A percentile compares a stretch with the other conserved stretches of the same genome.
Evolutionary conservation across 2,113 vertebrate genomes (phyloP).

Genomic region (Ancistrus triradiatus): DNA sequence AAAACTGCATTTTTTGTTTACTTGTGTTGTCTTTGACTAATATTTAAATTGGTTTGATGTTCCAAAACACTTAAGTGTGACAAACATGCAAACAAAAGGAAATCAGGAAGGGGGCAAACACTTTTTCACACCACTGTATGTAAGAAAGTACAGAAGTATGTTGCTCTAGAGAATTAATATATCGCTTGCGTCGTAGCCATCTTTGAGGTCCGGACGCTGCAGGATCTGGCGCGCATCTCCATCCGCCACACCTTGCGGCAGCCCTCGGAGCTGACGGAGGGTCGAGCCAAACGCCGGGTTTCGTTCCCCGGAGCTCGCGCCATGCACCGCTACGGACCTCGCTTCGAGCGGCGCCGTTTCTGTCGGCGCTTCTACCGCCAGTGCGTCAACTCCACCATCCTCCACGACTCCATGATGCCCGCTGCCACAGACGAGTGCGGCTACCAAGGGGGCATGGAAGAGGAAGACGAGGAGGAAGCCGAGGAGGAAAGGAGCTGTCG

Average conservation of each 20-base stretch:
- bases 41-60: too few species aligned
- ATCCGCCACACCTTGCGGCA: constrained; percentile 87
- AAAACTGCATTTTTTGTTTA: too few species aligned
- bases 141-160: too few species aligned
- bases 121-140: too few species aligned
- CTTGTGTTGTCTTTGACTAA: too few species aligned
- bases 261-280: constrained; percentile 51
- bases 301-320: constrained; percentile 51
- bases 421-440: constrained; percentile 63
- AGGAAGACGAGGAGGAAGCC: constrained; percentile 40
- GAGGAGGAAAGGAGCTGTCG: constrained; percentile 30
- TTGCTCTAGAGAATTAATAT: too few species aligned
- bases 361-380: constrained; percentile 81
- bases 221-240: constrained; percentile 87
- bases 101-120: too few species aligned
- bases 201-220: constrained; percentile 81
- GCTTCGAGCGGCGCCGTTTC: constrained; percentile 80
- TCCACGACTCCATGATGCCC: constrained; percentile 73
- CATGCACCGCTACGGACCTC: constrained; percentile 74
- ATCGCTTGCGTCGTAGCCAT: constrained; percentile 72
- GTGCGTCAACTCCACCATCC: constrained; percentile 83
- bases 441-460: constrained; percentile 52
- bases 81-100: too few species aligned
- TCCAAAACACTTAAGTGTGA: too few species aligned
- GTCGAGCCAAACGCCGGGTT: constrained; percentile 50